Evolutionary conservation across 2,888 invertebrate genomes (phyloP).

Genomic region (Limnephilus marmoratus): DNA sequence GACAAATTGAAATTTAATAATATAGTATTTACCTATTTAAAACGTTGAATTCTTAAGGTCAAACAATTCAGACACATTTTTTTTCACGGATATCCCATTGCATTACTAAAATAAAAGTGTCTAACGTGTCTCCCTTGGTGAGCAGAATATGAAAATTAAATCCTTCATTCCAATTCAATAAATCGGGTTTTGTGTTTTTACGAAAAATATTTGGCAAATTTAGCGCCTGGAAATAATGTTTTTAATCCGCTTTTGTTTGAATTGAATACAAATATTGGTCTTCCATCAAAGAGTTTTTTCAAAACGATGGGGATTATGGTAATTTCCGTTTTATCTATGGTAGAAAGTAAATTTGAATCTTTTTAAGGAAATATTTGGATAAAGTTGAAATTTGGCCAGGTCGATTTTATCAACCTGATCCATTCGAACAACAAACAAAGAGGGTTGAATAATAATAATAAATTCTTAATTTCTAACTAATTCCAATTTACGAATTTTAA

Average conservation of each 20-base stretch:
- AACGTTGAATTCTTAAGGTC: too few relatives aligned
- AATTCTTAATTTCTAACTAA: background rate
- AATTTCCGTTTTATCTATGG: constrained; percentile 14
- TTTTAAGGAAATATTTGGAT: background rate
- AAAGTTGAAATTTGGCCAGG: background rate
- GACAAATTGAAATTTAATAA: too few relatives aligned
- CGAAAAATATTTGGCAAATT: background rate
- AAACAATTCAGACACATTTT: background rate
- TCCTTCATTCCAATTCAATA: background rate
- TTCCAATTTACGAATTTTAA: too few relatives aligned
- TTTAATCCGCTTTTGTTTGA: constrained; percentile 20
- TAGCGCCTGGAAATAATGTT: background rate
- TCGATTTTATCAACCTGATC: background rate
- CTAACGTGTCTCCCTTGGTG: background rate
- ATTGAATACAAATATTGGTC: constrained; percentile 6
- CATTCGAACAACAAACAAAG: background rate
- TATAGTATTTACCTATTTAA: too few relatives aligned
- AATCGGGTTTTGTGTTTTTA: background rate
- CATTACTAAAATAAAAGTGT: background rate
- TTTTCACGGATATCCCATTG: background rate
- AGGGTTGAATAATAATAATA: background rate
- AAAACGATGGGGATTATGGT: background rate
- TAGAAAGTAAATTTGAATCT: background rate
- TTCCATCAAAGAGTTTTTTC: background rate
- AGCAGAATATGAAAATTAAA: background rate